A percentile compares a stretch with the other conserved stretches of the same genome.
Conservation (phyloP, 2,888 invertebrate genomes). For the Mythimna impura region DNA sequence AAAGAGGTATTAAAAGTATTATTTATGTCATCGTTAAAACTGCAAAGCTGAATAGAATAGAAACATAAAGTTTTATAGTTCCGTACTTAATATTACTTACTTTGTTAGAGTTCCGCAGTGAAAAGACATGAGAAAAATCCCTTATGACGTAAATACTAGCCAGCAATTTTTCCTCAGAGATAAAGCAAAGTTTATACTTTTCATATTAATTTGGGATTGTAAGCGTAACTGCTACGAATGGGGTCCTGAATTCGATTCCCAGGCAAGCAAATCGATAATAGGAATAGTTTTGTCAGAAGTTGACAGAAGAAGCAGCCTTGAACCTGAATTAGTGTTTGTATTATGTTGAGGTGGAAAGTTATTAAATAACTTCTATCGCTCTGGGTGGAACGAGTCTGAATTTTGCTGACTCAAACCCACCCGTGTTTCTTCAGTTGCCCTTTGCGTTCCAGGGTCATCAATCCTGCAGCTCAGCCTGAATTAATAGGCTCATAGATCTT, state of each 20-base stretch:
- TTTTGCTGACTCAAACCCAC: not conserved
- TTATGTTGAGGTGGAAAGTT: not conserved
- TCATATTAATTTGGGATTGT: not conserved
- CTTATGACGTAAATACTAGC: not conserved
- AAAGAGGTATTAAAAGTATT: constrained; percentile 55
- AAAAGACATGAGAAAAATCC: not conserved
- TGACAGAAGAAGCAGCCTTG: not conserved
- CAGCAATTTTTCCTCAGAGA: not conserved
- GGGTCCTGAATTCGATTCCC: not conserved
- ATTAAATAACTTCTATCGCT: not conserved
- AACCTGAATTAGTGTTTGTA: not conserved
- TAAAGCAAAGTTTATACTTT: not conserved
- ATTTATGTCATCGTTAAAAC: constrained; percentile 58
- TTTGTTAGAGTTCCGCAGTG: constrained; percentile 18
- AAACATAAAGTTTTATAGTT: constrained; percentile 56
- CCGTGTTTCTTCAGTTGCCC: not conserved
- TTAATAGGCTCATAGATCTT: not conserved
- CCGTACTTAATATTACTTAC: constrained; percentile 42
- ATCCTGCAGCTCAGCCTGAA: not conserved
- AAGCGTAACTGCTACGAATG: too few relatives aligned
- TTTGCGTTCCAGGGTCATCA: not conserved
- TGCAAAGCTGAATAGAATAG: constrained; percentile 51
- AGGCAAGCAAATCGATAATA: not conserved
- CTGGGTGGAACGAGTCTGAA: not conserved
- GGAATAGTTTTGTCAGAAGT: not conserved